These are phyloP conservation scores for Euschistus heros DNA, from an alignment of 1,140 invertebrate genomes.

Conservation along the genomic window DNA sequence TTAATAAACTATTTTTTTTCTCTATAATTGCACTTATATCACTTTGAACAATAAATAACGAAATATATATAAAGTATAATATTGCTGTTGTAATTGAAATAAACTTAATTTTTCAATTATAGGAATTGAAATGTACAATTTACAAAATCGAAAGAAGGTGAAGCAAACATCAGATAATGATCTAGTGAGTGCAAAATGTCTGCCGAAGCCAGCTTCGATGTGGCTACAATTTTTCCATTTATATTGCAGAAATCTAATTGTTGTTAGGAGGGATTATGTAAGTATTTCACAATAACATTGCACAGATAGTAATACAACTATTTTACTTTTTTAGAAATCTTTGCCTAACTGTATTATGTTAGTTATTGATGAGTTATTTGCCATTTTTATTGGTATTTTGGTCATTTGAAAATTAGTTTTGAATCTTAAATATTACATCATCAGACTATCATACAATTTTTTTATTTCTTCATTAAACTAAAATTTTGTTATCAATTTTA, in stretches of 20 bases:
- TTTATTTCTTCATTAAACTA: not conserved
- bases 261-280: slow-evolving; percentile 26
- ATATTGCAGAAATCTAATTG: slow-evolving; percentile 28
- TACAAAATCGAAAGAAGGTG: not conserved
- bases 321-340: not conserved
- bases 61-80: not conserved
- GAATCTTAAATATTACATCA: not conserved
- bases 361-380: not conserved
- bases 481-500: not conserved
- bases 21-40: not conserved
- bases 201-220: slow-evolving; percentile 27
- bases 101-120: not conserved
- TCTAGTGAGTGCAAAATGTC: slow-evolving; percentile 16
- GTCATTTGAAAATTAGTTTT: no score
- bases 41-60: not conserved
- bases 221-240: slow-evolving; percentile 29
- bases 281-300: slow-evolving; percentile 11
- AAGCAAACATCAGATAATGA: slow-evolving; percentile 7
- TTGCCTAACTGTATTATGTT: not conserved
- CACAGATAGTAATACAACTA: not conserved
- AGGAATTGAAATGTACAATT: slow-evolving; percentile 12
- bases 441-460: not conserved
- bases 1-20: no score
- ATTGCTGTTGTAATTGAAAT: not conserved
- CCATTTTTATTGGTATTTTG: not conserved